Evolutionary conservation across 53 echinoderm and acorn worm species (phyloP).

Genomic region (Holothuria scabra): DNA sequence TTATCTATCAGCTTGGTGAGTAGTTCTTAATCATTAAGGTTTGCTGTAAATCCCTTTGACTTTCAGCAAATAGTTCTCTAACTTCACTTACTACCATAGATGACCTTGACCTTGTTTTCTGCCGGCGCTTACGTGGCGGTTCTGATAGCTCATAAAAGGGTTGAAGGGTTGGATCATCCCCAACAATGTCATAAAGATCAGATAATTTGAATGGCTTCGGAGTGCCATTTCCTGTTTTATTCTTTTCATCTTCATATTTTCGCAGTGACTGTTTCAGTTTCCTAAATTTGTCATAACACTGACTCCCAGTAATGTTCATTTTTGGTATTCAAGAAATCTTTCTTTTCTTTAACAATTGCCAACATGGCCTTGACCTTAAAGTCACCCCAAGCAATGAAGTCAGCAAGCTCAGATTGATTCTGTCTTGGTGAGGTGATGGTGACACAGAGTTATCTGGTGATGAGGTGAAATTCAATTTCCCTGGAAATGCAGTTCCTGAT

Average conservation of each 20-base stretch:
- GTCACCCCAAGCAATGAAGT: not conserved
- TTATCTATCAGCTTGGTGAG: too few species aligned
- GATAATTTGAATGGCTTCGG: conserved; percentile 21
- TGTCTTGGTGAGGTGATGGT: not conserved
- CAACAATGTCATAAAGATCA: conserved; percentile 28
- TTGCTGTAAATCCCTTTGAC: conserved; percentile 8
- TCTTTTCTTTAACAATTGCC: not conserved
- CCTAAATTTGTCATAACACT: conserved; percentile 35
- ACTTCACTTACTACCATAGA: conserved; percentile 11
- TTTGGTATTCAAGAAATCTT: conserved; percentile 7
- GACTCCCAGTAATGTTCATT: conserved; percentile 18
- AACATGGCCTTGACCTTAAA: conserved; percentile 1
- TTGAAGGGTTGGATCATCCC: conserved; percentile 33
- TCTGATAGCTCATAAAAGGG: conserved; percentile 5
- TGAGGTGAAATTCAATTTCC: too few species aligned
- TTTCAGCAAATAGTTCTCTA: conserved; percentile 4
- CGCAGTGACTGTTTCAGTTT: conserved; percentile 11
- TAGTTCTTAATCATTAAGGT: too few species aligned
- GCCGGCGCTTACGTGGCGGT: not conserved
- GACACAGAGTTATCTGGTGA: too few species aligned
- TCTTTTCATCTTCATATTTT: not conserved
- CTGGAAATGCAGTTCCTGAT: too few species aligned
- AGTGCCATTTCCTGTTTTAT: conserved; percentile 21
- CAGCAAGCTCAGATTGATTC: not conserved
- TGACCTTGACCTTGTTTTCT: conserved; percentile 3